Base-by-base conservation (phyloP, 2,113 vertebrate genomes). In the Coracopsis vasa region DNA sequence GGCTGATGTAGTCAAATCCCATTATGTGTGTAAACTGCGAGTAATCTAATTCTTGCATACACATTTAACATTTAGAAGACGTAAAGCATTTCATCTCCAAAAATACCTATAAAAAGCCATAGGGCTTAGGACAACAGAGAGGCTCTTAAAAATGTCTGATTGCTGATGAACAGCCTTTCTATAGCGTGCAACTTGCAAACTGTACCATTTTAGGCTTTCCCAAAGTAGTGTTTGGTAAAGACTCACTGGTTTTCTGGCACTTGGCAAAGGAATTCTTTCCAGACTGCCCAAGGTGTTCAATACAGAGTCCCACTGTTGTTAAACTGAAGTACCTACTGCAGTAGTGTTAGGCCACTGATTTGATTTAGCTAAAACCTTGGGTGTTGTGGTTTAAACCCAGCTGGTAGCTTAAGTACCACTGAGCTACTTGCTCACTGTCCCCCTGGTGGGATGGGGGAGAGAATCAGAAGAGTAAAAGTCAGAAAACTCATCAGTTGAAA, bases 251-350 rank as follows among this genome's bases (percentile, higher is more conserved):
- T 11, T 65, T 37, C 42, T 75, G 67, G 19, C 39, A 11, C 28
- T 39, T 75, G 78, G 29, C 29, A 44, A 35, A 50, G 29, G 39
- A 44, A 16, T 77, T 74, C 10, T 28, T 61, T 16, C 21, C 41
- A 10, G 41, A 5, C 33, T 69, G 35, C 9, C 37, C 37, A 1
- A 14, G n/a, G 31, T 33, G 60, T 66, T 35, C 19, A 4, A 11
- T 24, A 5, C 18, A 0, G 19, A 71, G 23, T 19, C 11, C 42
- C 31, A 1, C 35, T 35, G 39, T 35, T n/a, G 1, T 5, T 16
- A 10, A 65, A 50, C n/a, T 78, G 81, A 39, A 45, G 31, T 20
- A 12, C 44, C 54, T 16, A 10, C 39, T 39, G 16, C 37, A 45
- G 24, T 17, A 45, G 24, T 37, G 16, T 23, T 45, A 41, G 33